Conservation (phyloP, 2,113 vertebrate species). For the Chrysochloris asiatica region DNA sequence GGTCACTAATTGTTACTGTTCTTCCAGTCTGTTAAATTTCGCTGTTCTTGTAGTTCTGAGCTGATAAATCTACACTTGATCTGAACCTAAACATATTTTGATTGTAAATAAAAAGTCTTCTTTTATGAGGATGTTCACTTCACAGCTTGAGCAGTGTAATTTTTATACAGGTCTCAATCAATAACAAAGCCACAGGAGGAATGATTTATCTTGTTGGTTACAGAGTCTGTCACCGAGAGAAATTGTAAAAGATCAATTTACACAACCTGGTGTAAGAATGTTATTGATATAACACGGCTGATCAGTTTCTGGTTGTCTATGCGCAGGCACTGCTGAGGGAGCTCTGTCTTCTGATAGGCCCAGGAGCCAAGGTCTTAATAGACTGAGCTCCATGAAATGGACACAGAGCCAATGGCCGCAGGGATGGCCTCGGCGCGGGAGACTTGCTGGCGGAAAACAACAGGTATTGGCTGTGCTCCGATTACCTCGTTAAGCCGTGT, state of each 20-base stretch:
- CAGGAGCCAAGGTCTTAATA: constrained; percentile 85
- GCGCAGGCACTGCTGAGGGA: constrained; percentile 72
- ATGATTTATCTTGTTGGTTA: constrained; percentile 95
- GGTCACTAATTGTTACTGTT: constrained; percentile 53
- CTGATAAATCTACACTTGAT: constrained; percentile 83
- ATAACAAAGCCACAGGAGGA: constrained; percentile 92
- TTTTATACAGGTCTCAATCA: constrained; percentile 92
- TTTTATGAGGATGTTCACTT: constrained; percentile 89
- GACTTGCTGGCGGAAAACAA: constrained; percentile 70
- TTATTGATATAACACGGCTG: constrained; percentile 92
- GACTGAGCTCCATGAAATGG: constrained; percentile 84
- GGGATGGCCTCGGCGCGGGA: constrained; percentile 65
- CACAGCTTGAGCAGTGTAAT: constrained; percentile 87
- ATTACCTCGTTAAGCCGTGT: constrained; percentile 83
- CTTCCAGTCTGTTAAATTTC: constrained; percentile 78
- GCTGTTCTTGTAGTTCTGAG: constrained; percentile 63
- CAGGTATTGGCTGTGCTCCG: constrained; percentile 78
- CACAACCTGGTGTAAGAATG: constrained; percentile 91
- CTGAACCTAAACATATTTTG: constrained; percentile 83
- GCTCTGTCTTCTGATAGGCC: constrained; percentile 73
- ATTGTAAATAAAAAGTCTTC: constrained; percentile 89
- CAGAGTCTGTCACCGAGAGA: constrained; percentile 93
- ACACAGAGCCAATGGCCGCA: constrained; percentile 82
- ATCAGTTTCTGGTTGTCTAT: constrained; percentile 85
- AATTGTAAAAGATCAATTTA: constrained; percentile 98